Base-by-base conservation (phyloP, 1,140 invertebrate genomes). In the Sycophila sp. region DNA sequence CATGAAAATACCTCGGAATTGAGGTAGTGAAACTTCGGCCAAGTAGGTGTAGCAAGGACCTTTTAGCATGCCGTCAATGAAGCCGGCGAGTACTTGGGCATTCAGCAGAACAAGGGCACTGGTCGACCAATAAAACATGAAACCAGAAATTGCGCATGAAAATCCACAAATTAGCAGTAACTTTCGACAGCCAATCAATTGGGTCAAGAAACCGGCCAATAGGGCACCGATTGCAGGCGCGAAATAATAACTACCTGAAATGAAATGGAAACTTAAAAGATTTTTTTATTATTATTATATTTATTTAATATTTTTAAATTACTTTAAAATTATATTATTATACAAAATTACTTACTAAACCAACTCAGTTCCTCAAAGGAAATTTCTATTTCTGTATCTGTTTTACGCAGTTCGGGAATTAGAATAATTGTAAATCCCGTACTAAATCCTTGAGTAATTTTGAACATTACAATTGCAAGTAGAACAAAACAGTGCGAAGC, bases 21-120 rank as follows among this genome's bases (percentile, higher is more conserved):
- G 89, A 0, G 93, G 93, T 75, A 93, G 90, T 2, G 92, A 92
- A 8, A 94, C 89, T 83, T 94, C 93, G 2, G 93, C 92, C 13
- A 94, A 91, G 79, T 94, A 94, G 0, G 92, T 94, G 74, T 94
- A 82, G 85, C 93, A 92, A 4, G 93, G 92, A 69, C 92, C 92
- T 83, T 94, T 93, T 45, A 93, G 83, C 0, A 94, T 80, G 55
- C 93, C 93, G 55, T 92, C 92, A 4, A 89, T 89, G 2, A 94
- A 73, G 8, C 92, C 92, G 19, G 90, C 91, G 49, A 94, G 82
- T 63, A 89, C 86, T 32, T 93, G 81, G 15, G 90, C 90, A 2
- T 87, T 73, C 78, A 93, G 93, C 15, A 94, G 82, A 78, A 90
- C 89, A 28, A 80, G 83, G 1, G 89, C 86, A 55, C 81, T 86